These are phyloP conservation scores for Coracias cyanogaster DNA, from an alignment of 2,797 vertebrate species.

Conservation along the genomic window DNA sequence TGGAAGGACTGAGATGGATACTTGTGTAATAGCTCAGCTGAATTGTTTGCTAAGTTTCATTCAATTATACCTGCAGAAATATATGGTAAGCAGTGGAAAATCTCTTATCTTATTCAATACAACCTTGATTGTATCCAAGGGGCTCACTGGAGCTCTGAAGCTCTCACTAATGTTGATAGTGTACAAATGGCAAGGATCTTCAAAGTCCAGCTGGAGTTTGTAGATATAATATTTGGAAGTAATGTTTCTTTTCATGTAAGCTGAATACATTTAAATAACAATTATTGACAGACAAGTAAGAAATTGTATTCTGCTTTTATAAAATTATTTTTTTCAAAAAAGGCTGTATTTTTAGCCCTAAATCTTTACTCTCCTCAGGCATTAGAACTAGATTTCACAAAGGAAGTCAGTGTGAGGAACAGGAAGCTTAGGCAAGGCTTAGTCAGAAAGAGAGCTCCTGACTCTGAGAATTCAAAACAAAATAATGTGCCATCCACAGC, in stretches of 20 bases:
- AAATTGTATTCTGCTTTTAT: background rate
- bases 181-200: background rate
- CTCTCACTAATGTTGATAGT: background rate
- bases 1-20: background rate
- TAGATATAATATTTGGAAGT: background rate
- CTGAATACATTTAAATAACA: background rate
- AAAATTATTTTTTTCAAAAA: background rate
- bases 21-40: background rate
- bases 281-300: background rate
- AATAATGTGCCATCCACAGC: background rate
- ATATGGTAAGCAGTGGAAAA: background rate
- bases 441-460: conserved; percentile 37
- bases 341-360: background rate
- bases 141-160: background rate
- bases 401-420: background rate
- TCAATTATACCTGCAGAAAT: background rate
- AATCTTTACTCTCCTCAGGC: background rate
- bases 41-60: background rate
- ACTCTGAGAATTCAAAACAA: background rate
- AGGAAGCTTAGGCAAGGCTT: conserved; percentile 38
- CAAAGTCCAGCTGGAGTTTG: background rate
- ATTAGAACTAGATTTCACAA: background rate
- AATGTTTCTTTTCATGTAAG: background rate
- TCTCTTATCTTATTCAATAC: background rate
- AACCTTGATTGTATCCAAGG: background rate